Percentiles rank a stretch among this genome's conserved stretches.
Evolutionary conservation across 2,113 vertebrate species (phyloP).

Genomic region (Rhinogobius similis): DNA sequence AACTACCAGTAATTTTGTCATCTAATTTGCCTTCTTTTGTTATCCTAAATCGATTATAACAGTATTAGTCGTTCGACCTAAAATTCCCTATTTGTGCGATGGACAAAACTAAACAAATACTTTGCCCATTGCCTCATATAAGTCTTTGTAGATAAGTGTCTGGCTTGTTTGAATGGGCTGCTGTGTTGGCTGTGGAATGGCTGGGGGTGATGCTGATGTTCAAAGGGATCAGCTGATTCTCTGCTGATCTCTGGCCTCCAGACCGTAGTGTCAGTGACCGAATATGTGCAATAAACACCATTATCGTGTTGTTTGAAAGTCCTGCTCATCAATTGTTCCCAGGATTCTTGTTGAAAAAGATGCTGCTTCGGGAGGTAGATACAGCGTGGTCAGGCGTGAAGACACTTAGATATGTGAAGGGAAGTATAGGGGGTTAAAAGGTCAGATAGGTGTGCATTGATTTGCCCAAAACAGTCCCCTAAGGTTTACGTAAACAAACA

Average conservation of each 20-base stretch:
- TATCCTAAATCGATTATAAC: neutral
- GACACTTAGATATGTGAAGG: neutral
- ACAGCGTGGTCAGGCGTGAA: neutral
- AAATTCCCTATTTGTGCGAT: neutral
- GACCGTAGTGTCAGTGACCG: constrained; percentile 13
- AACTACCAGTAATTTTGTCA: neutral
- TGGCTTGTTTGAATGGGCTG: constrained; percentile 22
- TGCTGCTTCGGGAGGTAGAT: neutral
- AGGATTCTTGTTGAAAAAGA: neutral
- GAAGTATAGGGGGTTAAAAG: neutral
- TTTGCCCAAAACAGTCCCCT: neutral
- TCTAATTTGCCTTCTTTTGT: neutral
- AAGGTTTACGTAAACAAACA: neutral
- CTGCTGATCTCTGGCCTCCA: constrained; percentile 35
- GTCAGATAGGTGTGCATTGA: neutral
- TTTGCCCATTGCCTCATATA: neutral
- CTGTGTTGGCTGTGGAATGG: constrained; percentile 12
- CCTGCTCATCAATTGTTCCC: neutral
- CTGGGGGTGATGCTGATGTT: constrained; percentile 15
- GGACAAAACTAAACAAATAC: neutral
- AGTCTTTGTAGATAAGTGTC: neutral
- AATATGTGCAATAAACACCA: constrained; percentile 15
- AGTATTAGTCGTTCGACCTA: neutral
- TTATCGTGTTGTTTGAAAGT: constrained; percentile 15
- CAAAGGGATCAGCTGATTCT: constrained; percentile 51